Conservation (phyloP, 2,888 invertebrate genomes). For the Pseudococcus longispinus region DNA sequence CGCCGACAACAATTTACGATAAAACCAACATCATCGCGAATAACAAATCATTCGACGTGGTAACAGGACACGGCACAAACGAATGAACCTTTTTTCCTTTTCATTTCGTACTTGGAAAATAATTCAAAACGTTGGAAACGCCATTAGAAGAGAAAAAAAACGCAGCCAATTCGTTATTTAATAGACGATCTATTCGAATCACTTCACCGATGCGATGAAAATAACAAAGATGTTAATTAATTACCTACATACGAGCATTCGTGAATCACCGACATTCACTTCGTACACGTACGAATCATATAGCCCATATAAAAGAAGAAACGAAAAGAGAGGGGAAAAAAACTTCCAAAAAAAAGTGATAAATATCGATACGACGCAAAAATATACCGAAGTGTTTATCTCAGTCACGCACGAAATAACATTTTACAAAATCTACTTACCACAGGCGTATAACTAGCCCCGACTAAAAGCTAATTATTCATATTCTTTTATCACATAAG, state of each 20-base stretch:
- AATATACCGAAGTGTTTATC: conserved; percentile 51
- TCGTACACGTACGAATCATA: not conserved
- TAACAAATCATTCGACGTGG: not conserved
- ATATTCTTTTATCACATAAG: conserved; percentile 52
- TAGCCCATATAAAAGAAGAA: conserved; percentile 38
- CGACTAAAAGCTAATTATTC: conserved; percentile 56
- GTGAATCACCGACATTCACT: not conserved
- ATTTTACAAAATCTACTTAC: conserved; percentile 48
- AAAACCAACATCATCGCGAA: not conserved
- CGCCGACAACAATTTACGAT: not conserved
- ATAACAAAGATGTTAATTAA: not conserved
- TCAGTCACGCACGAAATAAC: conserved; percentile 50
- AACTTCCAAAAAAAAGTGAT: conserved; percentile 35
- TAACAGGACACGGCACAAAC: not conserved
- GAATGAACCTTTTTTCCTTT: not conserved
- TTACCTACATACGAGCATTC: not conserved
- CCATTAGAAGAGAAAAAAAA: not conserved
- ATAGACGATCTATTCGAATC: not conserved
- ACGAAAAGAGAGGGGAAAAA: conserved; percentile 8
- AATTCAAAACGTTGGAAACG: not conserved
- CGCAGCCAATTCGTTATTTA: not conserved
- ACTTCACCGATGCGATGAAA: not conserved
- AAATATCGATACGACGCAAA: conserved; percentile 49
- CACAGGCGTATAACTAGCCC: conserved; percentile 44
- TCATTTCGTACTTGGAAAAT: not conserved